Evolutionary conservation across 2,888 invertebrate genomes (phyloP), one percentile per base, ranked within the genome.

Genomic region (Drosophila anceps): DNA sequence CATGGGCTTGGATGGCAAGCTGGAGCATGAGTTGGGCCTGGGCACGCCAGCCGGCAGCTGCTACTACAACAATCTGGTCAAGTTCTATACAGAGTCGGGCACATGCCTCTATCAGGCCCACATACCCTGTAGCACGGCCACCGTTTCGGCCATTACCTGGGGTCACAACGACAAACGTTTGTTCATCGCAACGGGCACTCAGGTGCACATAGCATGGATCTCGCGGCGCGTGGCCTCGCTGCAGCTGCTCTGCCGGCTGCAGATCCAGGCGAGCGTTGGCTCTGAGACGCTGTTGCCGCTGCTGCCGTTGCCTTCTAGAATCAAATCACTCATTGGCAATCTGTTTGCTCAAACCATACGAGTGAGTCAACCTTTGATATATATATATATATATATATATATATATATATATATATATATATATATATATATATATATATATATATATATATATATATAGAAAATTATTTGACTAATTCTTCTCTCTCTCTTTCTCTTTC

Each of bases 91-190:
- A 37, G 97, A 97, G 89, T 95, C 95, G 60, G 98, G 98, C 27
- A 94, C 94, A 20, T 95, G 98, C 50, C 94, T 98, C 70, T 98
- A 97, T 93, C 96, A 96, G 62, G 95, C 96, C 46, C 94, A 94
- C 55, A 95, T 98, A 90, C 98, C 98, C 13, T 96, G 95, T 85
- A 96, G 95, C 51, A 95, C 95, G 84, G 89, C 96, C 79, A 96
- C 96, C 7, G 97, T 99, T 61, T 97, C 98, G 57, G 98, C 98
- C 1, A 94, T 99, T 90, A 99, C 99, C 10, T 99, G 99, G 99
- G 99, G 98, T 33, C 99, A 99, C 94, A 98, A 98, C 92, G 99
- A 99, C 92, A 96, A 98, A 82, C 95, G 99, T 33, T 94, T 99
- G 80, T 99, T 99, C 93, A 96, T 99, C 72, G 98, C 98, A 6